Base-by-base conservation (phyloP, 53 echinoderm and acorn worm genomes). In the Paelopatides confundens region DNA sequence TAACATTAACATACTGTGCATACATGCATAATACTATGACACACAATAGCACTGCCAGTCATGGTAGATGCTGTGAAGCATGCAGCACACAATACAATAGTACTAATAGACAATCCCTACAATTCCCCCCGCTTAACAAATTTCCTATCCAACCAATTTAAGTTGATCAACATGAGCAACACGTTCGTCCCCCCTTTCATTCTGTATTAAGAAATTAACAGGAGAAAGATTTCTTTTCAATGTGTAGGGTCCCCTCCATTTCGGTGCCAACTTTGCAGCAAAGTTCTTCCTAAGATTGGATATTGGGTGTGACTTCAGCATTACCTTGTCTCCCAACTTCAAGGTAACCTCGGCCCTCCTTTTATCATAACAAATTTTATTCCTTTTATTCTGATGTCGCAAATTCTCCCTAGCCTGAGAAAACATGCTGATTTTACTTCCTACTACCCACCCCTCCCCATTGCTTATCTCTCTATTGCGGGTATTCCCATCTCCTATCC, bases 181-280 rank as follows among this genome's bases (percentile, higher is more conserved):
- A 3, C 3, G 58, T 26, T 26, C 21, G 4, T 81, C 53, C 13
- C 52, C 58, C 7, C 12, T 3, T 18, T 50, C 54, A 50, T 29
- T 28, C 27, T 51, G 76, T 37, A 37, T 76, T 4, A 18, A 10
- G 11, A 76, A 43, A 11, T 40, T 40, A 0, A 76, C 28, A 18
- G 53, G 81, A 31, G 26, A 26, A 4, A 81, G 35, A 5, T 29
- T 29, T 4, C 12, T 53, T 31, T 17, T 49, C 12, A 81, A 12
- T 5, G 26, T 29, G 29, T 52, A 81, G 12, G 40, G 81, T 29
- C 81, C 81, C 81, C 81, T 81, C 91, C 91, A 91, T 24, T 63
- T 82, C 2, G 87, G 91, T 8, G 91, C 87, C 17, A 91, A 71
- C 37, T 91, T 88, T 3, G 92, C 84, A 0, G 76, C 43, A 63